Percentiles rank a stretch among this genome's conserved stretches.
Conservation (phyloP, 2,888 invertebrate species). For the Pachycephus smyrnensis region DNA sequence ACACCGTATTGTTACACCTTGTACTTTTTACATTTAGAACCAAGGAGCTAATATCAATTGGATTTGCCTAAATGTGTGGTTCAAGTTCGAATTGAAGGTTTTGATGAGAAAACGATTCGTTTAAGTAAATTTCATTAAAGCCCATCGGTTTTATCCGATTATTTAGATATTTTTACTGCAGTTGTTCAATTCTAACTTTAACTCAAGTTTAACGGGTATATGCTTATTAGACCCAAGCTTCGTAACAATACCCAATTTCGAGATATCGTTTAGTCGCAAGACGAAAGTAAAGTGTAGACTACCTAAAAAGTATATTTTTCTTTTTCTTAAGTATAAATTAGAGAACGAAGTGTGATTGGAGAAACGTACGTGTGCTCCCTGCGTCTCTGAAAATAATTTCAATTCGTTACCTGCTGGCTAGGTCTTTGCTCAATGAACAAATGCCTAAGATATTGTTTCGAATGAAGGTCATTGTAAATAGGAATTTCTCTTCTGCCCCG, state of each 20-base stretch:
- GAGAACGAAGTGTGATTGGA: neutral
- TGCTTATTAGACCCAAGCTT: neutral
- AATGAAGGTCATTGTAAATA: neutral
- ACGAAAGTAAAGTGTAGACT: neutral
- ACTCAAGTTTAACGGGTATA: neutral
- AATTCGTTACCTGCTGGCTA: neutral
- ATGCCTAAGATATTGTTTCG: slow-evolving; percentile 3
- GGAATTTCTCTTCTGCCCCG: neutral
- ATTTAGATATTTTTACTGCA: neutral
- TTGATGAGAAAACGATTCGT: neutral
- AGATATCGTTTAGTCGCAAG: neutral
- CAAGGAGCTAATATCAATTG: slow-evolving; percentile 34
- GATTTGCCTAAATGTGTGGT: slow-evolving; percentile 31
- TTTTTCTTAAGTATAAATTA: neutral
- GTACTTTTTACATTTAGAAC: slow-evolving; percentile 3
- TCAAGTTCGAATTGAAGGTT: slow-evolving; percentile 13
- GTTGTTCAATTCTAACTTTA: neutral
- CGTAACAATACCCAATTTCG: neutral
- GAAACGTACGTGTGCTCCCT: neutral
- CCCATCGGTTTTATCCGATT: neutral
- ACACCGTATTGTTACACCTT: slow-evolving; percentile 2
- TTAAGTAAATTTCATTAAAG: neutral
- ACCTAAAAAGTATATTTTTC: neutral
- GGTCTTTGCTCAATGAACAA: neutral
- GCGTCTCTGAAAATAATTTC: neutral